Evolutionary conservation across 2,888 invertebrate species (phyloP).

Genomic region (Anodontia alba): DNA sequence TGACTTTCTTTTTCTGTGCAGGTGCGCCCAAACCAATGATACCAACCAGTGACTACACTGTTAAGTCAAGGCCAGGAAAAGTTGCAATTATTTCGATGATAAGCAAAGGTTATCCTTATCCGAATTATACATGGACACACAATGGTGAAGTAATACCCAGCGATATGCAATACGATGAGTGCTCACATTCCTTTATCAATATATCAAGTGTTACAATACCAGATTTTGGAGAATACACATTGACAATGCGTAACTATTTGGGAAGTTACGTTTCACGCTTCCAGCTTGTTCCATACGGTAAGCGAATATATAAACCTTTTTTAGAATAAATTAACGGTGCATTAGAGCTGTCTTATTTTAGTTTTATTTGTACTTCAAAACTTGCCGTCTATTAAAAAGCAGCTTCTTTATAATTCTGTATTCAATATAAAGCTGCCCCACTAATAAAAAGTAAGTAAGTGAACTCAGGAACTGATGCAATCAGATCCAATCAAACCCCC

Average conservation of each 20-base stretch:
- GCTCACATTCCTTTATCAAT: not conserved
- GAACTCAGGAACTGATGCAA: no score
- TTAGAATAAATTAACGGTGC: no score
- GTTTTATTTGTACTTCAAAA: no score
- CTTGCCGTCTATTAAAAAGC: no score
- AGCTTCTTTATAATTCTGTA: no score
- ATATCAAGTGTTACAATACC: not conserved
- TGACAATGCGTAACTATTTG: conserved; percentile 24
- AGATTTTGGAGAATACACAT: conserved; percentile 31
- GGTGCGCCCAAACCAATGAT: no score
- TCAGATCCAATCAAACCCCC: no score
- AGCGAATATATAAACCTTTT: no score
- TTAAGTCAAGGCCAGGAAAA: not conserved
- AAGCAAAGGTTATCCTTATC: not conserved
- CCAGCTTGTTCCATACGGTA: not conserved
- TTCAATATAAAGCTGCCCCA: no score
- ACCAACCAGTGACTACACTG: not conserved
- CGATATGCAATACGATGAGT: not conserved
- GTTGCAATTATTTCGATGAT: not conserved
- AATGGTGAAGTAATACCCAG: not conserved
- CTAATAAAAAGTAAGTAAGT: no score
- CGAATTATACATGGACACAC: not conserved
- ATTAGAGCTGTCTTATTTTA: no score
- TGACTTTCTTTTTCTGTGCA: no score
- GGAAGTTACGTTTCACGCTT: conserved; percentile 15